Conservation (phyloP, 2,888 invertebrate genomes). For the Trypoxylon attenuatum region DNA sequence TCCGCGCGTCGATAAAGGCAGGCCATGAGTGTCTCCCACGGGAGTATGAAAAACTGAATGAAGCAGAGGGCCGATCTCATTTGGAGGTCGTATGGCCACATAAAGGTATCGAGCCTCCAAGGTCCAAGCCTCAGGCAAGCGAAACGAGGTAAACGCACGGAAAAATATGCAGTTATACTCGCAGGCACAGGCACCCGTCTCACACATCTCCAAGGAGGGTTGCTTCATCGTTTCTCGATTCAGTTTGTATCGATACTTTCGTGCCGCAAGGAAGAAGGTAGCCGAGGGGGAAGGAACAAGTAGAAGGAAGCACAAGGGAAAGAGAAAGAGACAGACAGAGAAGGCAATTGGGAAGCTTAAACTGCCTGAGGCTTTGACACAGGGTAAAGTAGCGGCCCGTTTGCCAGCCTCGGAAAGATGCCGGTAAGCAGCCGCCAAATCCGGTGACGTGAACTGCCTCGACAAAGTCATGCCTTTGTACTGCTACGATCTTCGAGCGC, state of each 20-base stretch:
- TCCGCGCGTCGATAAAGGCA: conserved; percentile 9
- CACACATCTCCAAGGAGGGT: conserved; percentile 23
- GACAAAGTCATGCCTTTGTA: no score
- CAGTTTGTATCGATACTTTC: conserved; percentile 30
- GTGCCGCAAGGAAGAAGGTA: no score
- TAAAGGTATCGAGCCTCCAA: background rate
- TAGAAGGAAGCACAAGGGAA: no score
- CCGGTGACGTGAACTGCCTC: no score
- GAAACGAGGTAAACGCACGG: conserved; percentile 20
- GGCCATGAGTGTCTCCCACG: conserved; percentile 25
- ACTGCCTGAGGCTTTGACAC: conserved; percentile 2
- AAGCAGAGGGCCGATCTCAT: conserved; percentile 26
- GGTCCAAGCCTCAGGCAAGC: background rate
- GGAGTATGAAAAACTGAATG: background rate
- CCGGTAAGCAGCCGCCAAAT: no score
- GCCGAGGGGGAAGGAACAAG: no score
- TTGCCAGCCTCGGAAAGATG: no score
- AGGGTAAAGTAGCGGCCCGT: no score
- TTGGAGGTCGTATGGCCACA: conserved; percentile 22
- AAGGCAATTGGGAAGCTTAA: conserved; percentile 44
- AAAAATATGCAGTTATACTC: conserved; percentile 35
- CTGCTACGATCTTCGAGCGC: no score
- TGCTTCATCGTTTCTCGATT: conserved; percentile 30
- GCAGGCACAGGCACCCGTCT: no score
- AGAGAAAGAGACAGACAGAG: no score